phyloP scores from a whole-genome alignment of 2,797 vertebrate species.

The Vespertilio murinus region DNA sequence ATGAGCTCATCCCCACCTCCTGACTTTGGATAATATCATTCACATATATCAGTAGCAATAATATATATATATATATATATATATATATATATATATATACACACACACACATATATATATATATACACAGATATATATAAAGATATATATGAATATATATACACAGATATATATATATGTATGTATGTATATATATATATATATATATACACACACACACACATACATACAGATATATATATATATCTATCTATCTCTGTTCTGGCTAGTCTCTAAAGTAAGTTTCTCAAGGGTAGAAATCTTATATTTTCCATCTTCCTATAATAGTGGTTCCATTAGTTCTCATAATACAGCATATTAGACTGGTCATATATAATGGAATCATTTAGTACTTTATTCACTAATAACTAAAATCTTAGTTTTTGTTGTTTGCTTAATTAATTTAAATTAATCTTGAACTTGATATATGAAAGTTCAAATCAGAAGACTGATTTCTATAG shows the following conservation, averaged over 20 bases:
- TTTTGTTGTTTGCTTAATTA: constrained; percentile 38
- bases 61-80: no score
- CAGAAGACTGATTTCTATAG: not conserved
- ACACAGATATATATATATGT: no score
- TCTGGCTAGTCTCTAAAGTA: not conserved
- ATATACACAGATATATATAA: no score
- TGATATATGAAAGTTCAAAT: not conserved
- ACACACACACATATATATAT: not conserved
- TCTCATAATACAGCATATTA: not conserved
- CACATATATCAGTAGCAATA: not conserved
- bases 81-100: no score
- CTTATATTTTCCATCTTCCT: not conserved
- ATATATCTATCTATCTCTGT: no score
- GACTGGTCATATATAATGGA: not conserved
- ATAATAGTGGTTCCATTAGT: not conserved
- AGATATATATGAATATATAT: no score
- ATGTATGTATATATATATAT: no score
- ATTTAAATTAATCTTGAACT: constrained; percentile 21
- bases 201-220: no score
- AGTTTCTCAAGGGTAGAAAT: not conserved
- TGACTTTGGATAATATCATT: not conserved
- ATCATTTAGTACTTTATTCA: constrained; percentile 6
- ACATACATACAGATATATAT: no score
- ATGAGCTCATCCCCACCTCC: not conserved
- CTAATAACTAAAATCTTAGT: constrained; percentile 19